A percentile compares a stretch with the other conserved stretches of the same genome.
phyloP scores from a whole-genome alignment of 2,797 vertebrate species.

The Melanotaenia boesemani region DNA sequence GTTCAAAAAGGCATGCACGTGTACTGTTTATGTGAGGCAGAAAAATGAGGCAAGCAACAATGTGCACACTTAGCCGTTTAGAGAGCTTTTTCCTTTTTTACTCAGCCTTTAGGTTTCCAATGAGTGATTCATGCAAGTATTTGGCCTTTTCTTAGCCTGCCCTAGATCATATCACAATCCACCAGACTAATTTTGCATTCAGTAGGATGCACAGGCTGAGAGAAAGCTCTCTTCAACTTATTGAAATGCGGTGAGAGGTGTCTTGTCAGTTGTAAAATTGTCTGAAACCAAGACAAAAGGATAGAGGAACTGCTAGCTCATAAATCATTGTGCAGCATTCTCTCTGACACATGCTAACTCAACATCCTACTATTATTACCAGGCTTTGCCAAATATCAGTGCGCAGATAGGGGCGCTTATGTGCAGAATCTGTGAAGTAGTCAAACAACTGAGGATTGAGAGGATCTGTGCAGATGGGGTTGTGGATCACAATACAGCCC shows the following conservation, averaged over 20 bases:
- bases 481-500: slow-evolving; percentile 58
- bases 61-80: slow-evolving; percentile 63
- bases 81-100: slow-evolving; percentile 68
- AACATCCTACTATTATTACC: slow-evolving; percentile 76
- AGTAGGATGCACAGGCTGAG: slow-evolving; percentile 77
- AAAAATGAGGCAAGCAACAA: slow-evolving; percentile 42
- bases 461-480: slow-evolving; percentile 53
- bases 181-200: slow-evolving; percentile 83
- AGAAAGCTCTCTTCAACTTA: slow-evolving; percentile 81
- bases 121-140: slow-evolving; percentile 82
- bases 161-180: slow-evolving; percentile 84
- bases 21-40: slow-evolving; percentile 25
- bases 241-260: slow-evolving; percentile 82
- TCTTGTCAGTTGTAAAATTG: slow-evolving; percentile 84
- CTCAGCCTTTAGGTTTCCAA: slow-evolving; percentile 72
- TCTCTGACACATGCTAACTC: slow-evolving; percentile 77
- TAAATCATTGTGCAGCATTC: slow-evolving; percentile 80
- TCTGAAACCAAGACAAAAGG: slow-evolving; percentile 80
- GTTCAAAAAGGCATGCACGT: slow-evolving; percentile 43
- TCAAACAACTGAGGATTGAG: slow-evolving; percentile 73
- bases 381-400: slow-evolving; percentile 72
- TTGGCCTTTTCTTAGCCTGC: slow-evolving; percentile 83
- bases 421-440: slow-evolving; percentile 65
- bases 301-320: slow-evolving; percentile 73
- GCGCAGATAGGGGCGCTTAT: slow-evolving; percentile 58